Evolutionary conservation across 2,888 invertebrate genomes (phyloP).

Genomic region (Crossocerus cetratus): DNA sequence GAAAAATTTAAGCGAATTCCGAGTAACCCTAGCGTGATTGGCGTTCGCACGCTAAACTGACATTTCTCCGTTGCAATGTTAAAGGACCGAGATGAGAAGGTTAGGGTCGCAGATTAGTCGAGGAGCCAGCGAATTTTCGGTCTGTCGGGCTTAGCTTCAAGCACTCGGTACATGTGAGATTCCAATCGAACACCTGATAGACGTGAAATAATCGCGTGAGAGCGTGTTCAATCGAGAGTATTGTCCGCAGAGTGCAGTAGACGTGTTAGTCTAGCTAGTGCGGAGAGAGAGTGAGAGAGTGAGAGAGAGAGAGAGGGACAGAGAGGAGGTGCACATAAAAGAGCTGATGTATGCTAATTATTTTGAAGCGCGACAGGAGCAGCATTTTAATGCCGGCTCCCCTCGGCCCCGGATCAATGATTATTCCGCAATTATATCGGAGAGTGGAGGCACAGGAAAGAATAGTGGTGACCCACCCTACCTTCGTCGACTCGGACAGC

Average conservation of each 20-base stretch:
- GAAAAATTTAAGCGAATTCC: constrained; percentile 64
- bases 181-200: constrained; percentile 36
- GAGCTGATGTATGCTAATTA: constrained; percentile 41
- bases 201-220: constrained; percentile 26
- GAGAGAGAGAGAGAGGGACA: no score
- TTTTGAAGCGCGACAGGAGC: constrained; percentile 33
- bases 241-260: constrained; percentile 1
- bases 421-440: constrained; percentile 26
- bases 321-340: constrained; percentile 21
- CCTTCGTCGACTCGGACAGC: constrained; percentile 49
- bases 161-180: constrained; percentile 44
- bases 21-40: constrained; percentile 63
- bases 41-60: constrained; percentile 65
- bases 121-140: constrained; percentile 42
- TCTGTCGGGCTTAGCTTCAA: constrained; percentile 30
- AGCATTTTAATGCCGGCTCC: constrained; percentile 36
- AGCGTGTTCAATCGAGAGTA: constrained; percentile 18
- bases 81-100: constrained; percentile 64
- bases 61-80: constrained; percentile 61
- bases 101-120: constrained; percentile 73
- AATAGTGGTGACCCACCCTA: constrained; percentile 53
- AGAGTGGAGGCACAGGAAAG: constrained; percentile 41
- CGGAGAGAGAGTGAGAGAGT: no score
- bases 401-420: constrained; percentile 23
- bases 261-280: background rate